phyloP scores from a whole-genome alignment of 2,888 invertebrate genomes.

The Cactoblastis cactorum region DNA sequence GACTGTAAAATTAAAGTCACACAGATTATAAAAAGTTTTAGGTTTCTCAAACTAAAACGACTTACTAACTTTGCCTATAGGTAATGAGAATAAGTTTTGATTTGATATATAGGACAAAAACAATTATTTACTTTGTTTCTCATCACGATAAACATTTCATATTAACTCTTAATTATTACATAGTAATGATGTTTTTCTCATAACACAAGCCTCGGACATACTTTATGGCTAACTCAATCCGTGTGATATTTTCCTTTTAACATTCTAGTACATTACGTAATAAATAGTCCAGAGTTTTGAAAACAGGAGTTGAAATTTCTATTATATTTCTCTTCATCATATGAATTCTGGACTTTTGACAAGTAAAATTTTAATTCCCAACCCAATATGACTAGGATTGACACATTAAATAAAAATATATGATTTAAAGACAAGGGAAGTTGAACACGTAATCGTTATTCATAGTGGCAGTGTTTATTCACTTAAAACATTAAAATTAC shows the following conservation, averaged over 20 bases:
- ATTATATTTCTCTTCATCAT: background rate
- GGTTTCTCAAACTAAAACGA: too few species aligned
- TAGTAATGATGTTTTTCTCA: too few species aligned
- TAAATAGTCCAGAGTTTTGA: background rate
- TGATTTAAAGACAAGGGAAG: constrained; percentile 27
- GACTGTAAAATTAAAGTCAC: too few species aligned
- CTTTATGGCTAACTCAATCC: too few species aligned
- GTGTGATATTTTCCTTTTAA: background rate
- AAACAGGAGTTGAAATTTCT: background rate
- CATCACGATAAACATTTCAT: too few species aligned
- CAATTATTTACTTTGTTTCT: too few species aligned
- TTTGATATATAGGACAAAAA: too few species aligned
- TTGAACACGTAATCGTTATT: constrained; percentile 43
- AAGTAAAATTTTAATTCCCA: constrained; percentile 43
- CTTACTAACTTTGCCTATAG: too few species aligned
- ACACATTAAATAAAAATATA: constrained; percentile 44
- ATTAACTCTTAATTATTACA: too few species aligned
- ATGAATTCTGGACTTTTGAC: constrained; percentile 1
- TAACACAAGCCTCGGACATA: too few species aligned
- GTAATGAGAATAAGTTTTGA: too few species aligned
- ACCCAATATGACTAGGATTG: constrained; percentile 78
- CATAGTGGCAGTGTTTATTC: constrained; percentile 69
- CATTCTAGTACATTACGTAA: background rate
- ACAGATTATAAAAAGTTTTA: too few species aligned
- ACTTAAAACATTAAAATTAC: constrained; percentile 33